phyloP scores from a whole-genome alignment of 2,113 vertebrate species.

The Caranx ignobilis region DNA sequence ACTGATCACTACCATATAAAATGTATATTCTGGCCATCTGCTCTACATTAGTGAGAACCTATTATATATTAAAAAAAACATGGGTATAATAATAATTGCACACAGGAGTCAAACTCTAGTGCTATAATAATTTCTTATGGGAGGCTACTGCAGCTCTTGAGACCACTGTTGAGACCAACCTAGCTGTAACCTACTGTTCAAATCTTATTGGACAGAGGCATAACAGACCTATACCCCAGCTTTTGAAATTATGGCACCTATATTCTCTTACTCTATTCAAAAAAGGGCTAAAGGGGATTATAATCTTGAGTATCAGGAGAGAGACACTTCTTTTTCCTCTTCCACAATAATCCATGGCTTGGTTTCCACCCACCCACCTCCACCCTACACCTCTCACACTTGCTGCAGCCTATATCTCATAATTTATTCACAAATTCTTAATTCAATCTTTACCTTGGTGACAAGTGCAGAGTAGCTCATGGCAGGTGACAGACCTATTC shows the following conservation, averaged over 20 bases:
- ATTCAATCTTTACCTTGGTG: constrained; percentile 67
- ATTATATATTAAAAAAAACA: background rate
- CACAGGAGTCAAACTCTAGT: background rate
- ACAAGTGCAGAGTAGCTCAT: constrained; percentile 86
- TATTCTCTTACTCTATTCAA: background rate
- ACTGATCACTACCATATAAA: background rate
- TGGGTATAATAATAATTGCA: background rate
- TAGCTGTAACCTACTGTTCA: background rate
- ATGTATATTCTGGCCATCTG: background rate
- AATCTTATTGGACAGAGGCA: background rate
- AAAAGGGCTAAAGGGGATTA: background rate
- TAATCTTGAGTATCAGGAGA: constrained; percentile 6
- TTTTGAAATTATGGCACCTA: background rate
- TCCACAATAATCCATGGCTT: background rate
- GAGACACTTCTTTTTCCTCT: background rate
- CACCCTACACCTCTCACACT: background rate
- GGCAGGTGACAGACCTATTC: constrained; percentile 95
- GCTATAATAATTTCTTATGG: background rate
- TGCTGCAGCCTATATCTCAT: background rate
- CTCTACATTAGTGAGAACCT: constrained; percentile 5
- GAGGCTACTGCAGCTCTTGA: background rate
- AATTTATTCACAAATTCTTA: background rate
- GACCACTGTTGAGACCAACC: background rate
- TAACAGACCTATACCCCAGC: background rate
- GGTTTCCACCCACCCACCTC: background rate